These are phyloP conservation scores for Plecotus auritus DNA, from an alignment of 2,113 vertebrate genomes.

Conservation along the genomic window DNA sequence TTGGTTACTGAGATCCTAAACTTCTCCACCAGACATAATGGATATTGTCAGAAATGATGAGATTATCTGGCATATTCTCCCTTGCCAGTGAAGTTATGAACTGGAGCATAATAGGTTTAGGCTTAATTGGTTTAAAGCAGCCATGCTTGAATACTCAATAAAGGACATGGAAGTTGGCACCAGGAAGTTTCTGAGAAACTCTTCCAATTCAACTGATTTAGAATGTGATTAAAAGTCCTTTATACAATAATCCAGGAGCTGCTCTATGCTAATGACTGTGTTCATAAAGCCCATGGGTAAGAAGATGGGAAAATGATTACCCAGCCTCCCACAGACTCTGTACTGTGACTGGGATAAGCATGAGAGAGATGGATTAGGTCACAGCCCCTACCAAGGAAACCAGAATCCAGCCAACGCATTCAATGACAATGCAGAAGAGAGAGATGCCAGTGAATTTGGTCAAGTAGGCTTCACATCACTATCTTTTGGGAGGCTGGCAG, in stretches of 20 bases:
- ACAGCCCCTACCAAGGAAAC: neutral
- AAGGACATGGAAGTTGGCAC: conserved; percentile 2
- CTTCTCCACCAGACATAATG: conserved; percentile 2
- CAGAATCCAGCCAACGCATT: neutral
- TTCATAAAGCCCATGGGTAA: neutral
- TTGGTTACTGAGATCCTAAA: neutral
- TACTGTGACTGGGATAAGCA: neutral
- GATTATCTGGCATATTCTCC: neutral
- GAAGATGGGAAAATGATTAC: conserved; percentile 1
- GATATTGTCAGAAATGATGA: conserved; percentile 33
- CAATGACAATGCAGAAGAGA: neutral
- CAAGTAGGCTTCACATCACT: neutral
- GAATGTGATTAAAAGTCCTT: conserved; percentile 43
- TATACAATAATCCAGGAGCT: neutral
- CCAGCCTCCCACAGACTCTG: neutral
- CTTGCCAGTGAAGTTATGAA: neutral
- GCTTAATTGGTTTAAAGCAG: conserved; percentile 41
- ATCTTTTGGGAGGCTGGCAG: neutral
- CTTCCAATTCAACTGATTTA: conserved; percentile 45
- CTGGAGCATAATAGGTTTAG: conserved; percentile 10
- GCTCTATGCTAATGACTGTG: neutral
- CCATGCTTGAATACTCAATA: conserved; percentile 34
- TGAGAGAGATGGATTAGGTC: neutral
- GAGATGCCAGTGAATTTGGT: neutral
- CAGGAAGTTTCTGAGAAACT: conserved; percentile 40